Base-by-base conservation (phyloP, 2,113 vertebrate genomes). In the Percina caprodes region DNA sequence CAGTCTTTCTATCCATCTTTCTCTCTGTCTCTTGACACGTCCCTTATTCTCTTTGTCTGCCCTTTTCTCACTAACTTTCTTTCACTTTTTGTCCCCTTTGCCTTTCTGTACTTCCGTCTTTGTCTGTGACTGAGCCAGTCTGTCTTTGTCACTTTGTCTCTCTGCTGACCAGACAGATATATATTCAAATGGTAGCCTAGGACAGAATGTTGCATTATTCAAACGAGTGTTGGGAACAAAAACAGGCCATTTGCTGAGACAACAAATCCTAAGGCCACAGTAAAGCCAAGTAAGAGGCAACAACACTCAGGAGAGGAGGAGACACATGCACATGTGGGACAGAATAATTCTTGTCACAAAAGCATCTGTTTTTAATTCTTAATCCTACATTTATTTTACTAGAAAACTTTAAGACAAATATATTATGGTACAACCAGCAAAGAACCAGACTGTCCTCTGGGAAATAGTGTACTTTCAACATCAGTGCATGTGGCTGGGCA, bases 81-180 rank as follows among this genome's bases (percentile, higher is more conserved):
- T 69, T 69, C 45, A 75, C 58, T 80, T 77, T 80, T 75, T 74
- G 61, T 80, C 74, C 62, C 30, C 30, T 76, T 86, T 74, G 72
- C 73, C 79, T 79, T 66, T 79, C 80, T 68, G 49, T 74, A 52
- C 59, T 80, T 80, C 55, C 52, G 23, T 74, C 33, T 79, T 55
- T 49, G 55, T 67, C 35, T 76, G 39, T 56, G 69, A 77, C 66
- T 69, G 55, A 56, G 48, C 18, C 68, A 54, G 42, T 72, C 75
- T 30, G 62, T 79, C 82, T 82, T 83, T 88, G 81, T 88, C 77
- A 62, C 52, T 69, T 62, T 84, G 55, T 66, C 74, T 68, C 56
- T 80, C 65, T 91, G 78, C 88, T 91, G 86, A 88, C 86, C 74
- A 84, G 55, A 83, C 77, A 86, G 63, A 82, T 83, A 77, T 83